phyloP scores from a whole-genome alignment of 2,113 vertebrate species.

The Cacatua alba region DNA sequence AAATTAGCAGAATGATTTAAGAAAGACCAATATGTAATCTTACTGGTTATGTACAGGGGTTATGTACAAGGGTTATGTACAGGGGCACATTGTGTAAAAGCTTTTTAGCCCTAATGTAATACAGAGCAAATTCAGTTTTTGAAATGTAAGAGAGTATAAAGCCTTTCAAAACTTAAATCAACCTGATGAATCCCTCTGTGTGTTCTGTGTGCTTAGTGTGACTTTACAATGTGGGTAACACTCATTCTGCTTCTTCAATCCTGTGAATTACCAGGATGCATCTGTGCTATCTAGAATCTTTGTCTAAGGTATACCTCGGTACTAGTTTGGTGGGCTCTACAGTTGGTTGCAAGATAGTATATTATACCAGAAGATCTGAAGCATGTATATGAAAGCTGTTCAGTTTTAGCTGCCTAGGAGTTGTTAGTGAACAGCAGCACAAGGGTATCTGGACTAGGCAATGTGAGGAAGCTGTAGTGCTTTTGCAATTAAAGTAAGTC shows the following conservation, averaged over 20 bases:
- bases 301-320: background rate
- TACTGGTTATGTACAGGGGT: background rate
- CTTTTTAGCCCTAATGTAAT: background rate
- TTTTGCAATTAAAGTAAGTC: background rate
- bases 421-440: background rate
- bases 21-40: background rate
- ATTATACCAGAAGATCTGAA: background rate
- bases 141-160: background rate
- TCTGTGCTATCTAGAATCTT: background rate
- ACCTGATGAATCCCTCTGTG: background rate
- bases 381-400: background rate
- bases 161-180: background rate
- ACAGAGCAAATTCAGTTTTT: background rate
- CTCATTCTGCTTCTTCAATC: background rate
- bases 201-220: background rate
- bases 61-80: background rate
- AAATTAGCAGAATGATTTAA: background rate
- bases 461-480: fast-evolving
- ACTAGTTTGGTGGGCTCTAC: background rate
- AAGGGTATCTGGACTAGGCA: background rate
- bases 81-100: background rate
- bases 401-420: background rate
- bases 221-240: fast-evolving
- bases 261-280: background rate
- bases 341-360: background rate